Percentiles rank a stretch among this genome's conserved stretches.
These are phyloP conservation scores for Lepidocyrtinus sp. DNA, from an alignment of 2,888 invertebrate genomes.

Conservation along the genomic window DNA sequence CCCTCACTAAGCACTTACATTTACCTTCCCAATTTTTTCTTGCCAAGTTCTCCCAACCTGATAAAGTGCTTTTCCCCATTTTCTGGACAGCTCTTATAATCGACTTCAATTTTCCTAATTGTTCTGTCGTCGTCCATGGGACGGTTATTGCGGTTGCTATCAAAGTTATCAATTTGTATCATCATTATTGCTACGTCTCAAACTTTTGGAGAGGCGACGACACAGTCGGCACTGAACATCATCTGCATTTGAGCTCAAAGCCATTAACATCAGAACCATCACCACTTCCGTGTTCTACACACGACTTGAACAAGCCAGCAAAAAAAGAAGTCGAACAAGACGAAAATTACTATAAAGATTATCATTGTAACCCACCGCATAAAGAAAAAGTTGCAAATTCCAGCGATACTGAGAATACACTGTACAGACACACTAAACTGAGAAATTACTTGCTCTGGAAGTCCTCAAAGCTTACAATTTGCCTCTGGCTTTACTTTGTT, in stretches of 20 bases:
- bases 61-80: conserved; percentile 61
- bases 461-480: conserved; percentile 42
- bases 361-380: background rate
- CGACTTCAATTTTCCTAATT: conserved; percentile 60
- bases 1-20: background rate
- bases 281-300: background rate
- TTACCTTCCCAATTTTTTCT: conserved; percentile 34
- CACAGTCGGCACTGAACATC: background rate
- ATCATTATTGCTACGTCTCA: conserved; percentile 55
- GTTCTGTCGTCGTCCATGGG: conserved; percentile 40
- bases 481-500: conserved; percentile 53
- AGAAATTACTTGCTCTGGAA: background rate
- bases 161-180: conserved; percentile 59
- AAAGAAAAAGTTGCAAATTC: background rate
- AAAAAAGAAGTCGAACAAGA: background rate
- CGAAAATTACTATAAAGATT: background rate
- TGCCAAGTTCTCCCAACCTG: conserved; percentile 57
- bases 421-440: background rate
- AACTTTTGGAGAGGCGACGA: conserved; percentile 23
- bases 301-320: background rate
- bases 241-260: background rate
- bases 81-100: conserved; percentile 61
- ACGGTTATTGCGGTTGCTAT: conserved; percentile 38
- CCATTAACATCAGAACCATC: background rate
- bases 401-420: conserved; percentile 16